Base-by-base conservation (phyloP, 2,113 vertebrate species). In the Chionis minor region DNA sequence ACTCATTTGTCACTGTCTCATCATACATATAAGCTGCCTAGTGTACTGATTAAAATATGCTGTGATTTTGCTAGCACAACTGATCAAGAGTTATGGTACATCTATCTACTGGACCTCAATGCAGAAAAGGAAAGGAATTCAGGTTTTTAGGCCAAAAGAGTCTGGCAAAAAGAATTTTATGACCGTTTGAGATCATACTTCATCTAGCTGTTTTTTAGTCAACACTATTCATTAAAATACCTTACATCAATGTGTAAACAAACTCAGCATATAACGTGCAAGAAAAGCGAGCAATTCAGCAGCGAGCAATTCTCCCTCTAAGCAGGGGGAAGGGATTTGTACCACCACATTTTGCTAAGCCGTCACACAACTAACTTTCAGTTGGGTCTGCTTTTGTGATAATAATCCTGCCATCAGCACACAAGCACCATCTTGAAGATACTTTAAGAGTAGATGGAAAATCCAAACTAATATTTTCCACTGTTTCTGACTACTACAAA, bases 321-420 rank as follows among this genome's bases (percentile, higher is more conserved):
- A 84, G 55, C 66, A 33, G 44, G 44, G 81, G 33, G 45, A 51
- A 93, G 52, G 86, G 94, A 86, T 93, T 90, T 83, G 79, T 28
- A 82, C 33, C 66, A 67, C 88, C 65, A 24, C 63, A 0, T 70
- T 93, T 30, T 87, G 75, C 58, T 80, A 84, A 85, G 63, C 78
- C 5, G 8, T 80, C 81, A 20, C 74, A 66, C 40, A 49, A 30
- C 70, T 80, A 38, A 28, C 55, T 63, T 17, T 45, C 2, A 0
- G 30, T 73, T 38, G 4, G 47, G 26, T 92, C 91, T 97, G 96
- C 92, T 96, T 97, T 97, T 88, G 88, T 96, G 94, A 93, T 93
- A 47, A 47, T 74, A 96, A 95, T 92, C 91, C 83, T 71, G 56
- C 81, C 62, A 95, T 91, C 94, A 89, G 91, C 89, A 74, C 95